Evolutionary conservation across 23 tunicate species (phyloP), one percentile per base, ranked within the genome.

Genomic region (Halocynthia aurantium): DNA sequence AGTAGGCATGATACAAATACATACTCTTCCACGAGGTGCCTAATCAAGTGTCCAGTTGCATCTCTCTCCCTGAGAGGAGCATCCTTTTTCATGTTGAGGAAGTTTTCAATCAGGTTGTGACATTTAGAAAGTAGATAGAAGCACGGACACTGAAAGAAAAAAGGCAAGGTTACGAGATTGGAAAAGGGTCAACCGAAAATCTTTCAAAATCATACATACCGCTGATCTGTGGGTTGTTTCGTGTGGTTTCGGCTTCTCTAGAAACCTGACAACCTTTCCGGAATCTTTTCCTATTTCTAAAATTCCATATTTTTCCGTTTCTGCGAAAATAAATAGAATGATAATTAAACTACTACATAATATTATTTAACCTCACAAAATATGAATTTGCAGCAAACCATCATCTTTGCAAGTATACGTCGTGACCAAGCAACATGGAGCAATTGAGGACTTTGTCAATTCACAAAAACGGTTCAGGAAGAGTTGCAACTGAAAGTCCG

Each of bases 41-140:
- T 77, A 15, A 87, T 73, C 53, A 87, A 82, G 60, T 87, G 69
- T n/a, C 96, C 96, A 8, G 96, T 69, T 7, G 96, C 96, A 81
- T 90, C 96, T 62, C 76, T 84, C 64, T 90, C 96, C 2, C 57
- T 69, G 61, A 90, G n/a, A 40, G 80, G 76, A 40, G 83, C 20
- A 76, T 85, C 10, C 20, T 76, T 19, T 55, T 76, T 76, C 60
- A 81, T 86, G 10, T 74, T 69, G 51, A 90, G 76, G 73, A 90
- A 90, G 21, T 62, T 51, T 0, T 79, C 19, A 22, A 85, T 68
- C 49, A 77, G 40, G 18, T 20, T 17, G 62, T 81, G 10, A 61
- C 84, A 90, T 52, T 52, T 61, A 9, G 88, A 84, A 12, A 90
- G 81, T 17, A 84, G 50, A 70, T 90, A 90, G 76, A 90, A 90